Conservation (phyloP, 2,797 vertebrate genomes). For the Xenopus petersii region DNA sequence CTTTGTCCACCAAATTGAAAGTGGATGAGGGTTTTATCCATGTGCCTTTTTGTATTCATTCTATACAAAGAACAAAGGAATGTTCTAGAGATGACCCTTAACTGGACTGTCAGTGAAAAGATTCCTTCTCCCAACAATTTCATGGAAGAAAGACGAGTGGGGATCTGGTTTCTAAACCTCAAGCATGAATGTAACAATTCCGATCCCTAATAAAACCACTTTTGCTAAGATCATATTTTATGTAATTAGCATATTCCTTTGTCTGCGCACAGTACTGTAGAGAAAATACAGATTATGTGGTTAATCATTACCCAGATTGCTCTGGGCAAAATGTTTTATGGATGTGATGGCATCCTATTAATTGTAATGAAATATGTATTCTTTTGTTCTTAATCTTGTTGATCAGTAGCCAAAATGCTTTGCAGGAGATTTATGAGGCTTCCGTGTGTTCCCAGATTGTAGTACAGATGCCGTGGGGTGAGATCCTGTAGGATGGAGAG, state of each 20-base stretch:
- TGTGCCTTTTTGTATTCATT: constrained; percentile 30
- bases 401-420: constrained; percentile 42
- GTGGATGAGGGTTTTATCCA: constrained; percentile 27
- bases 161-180: constrained; percentile 31
- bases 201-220: constrained; percentile 10
- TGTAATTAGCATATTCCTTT: constrained; percentile 44
- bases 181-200: constrained; percentile 23
- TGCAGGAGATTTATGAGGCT: constrained; percentile 26
- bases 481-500: neutral
- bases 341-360: constrained; percentile 46
- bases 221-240: constrained; percentile 30
- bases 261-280: constrained; percentile 39
- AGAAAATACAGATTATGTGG: constrained; percentile 47
- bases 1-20: constrained; percentile 37
- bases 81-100: constrained; percentile 44
- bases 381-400: constrained; percentile 29
- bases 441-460: neutral
- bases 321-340: constrained; percentile 51
- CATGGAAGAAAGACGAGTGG: constrained; percentile 28
- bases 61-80: constrained; percentile 44
- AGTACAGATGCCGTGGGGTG: constrained; percentile 2
- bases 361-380: constrained; percentile 48
- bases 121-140: constrained; percentile 28
- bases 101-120: constrained; percentile 23
- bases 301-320: constrained; percentile 47